Percentiles rank a stretch among this genome's conserved stretches.
Evolutionary conservation across 2,113 vertebrate species (phyloP).

Genomic region (Opisthocomus hoazin): DNA sequence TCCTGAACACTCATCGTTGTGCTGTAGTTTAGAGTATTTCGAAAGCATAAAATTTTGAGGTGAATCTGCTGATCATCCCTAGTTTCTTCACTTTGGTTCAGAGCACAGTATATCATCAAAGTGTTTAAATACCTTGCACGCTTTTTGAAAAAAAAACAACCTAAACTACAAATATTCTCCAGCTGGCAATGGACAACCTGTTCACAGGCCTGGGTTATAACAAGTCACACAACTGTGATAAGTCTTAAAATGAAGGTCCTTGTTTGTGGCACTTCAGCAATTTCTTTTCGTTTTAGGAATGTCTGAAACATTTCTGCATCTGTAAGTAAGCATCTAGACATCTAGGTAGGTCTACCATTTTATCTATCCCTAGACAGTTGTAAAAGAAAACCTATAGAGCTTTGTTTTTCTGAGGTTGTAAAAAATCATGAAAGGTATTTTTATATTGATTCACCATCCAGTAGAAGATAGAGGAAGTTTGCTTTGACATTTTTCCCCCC

Average conservation of each 20-base stretch:
- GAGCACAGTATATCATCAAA: neutral
- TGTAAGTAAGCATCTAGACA: neutral
- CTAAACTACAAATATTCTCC: neutral
- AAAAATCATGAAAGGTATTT: neutral
- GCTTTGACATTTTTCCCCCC: neutral
- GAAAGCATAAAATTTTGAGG: neutral
- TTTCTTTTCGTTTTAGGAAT: neutral
- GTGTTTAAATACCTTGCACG: neutral
- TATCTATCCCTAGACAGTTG: neutral
- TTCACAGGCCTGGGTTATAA: neutral
- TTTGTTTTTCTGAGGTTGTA: neutral
- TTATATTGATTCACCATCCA: neutral
- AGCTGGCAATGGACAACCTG: neutral
- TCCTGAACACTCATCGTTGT: neutral
- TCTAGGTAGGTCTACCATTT: neutral
- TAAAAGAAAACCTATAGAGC: neutral
- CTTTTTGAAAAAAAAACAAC: neutral
- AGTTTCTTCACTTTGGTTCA: neutral
- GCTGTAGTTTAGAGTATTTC: neutral
- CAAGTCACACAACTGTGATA: neutral
- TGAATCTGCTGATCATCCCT: neutral
- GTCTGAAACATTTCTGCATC: neutral
- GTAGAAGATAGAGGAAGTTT: neutral
- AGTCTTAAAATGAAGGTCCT: neutral
- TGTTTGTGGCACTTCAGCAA: neutral